Evolutionary conservation across 64 coral and sea anemone genomes (phyloP).

Genomic region (Pachyseris speciosa): DNA sequence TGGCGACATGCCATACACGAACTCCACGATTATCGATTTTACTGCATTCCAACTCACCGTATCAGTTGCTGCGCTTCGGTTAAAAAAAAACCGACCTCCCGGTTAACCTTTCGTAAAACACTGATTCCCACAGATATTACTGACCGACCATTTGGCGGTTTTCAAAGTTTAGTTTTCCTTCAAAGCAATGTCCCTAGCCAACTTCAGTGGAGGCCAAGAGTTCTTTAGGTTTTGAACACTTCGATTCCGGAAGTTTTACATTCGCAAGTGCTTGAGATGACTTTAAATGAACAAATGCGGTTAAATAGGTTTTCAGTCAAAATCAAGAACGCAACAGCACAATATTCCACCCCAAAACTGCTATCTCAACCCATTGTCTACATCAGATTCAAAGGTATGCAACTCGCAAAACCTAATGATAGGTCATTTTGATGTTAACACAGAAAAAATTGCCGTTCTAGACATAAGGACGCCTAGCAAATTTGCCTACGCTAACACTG

Average conservation of each 20-base stretch:
- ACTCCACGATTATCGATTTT: neutral
- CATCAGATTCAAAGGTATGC: too few species aligned
- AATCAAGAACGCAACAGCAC: too few species aligned
- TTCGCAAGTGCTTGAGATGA: neutral
- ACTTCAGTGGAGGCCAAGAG: neutral
- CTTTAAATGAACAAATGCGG: neutral
- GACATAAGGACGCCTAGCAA: neutral
- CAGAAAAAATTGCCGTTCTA: neutral
- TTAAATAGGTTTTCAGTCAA: neutral
- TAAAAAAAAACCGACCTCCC: neutral
- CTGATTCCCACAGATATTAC: neutral
- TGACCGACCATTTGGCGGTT: neutral
- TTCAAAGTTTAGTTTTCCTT: neutral
- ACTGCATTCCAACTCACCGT: neutral
- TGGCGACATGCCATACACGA: constrained; percentile 23
- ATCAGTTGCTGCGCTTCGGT: neutral
- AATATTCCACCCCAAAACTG: neutral
- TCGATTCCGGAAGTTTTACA: neutral
- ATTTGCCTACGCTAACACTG: neutral
- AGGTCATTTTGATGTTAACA: neutral
- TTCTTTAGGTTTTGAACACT: neutral
- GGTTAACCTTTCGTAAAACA: neutral
- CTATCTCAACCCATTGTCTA: neutral
- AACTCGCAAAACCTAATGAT: too few species aligned
- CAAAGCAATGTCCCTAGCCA: neutral